Conservation (phyloP, 2,113 vertebrate species). For the Sceloporus undulatus region DNA sequence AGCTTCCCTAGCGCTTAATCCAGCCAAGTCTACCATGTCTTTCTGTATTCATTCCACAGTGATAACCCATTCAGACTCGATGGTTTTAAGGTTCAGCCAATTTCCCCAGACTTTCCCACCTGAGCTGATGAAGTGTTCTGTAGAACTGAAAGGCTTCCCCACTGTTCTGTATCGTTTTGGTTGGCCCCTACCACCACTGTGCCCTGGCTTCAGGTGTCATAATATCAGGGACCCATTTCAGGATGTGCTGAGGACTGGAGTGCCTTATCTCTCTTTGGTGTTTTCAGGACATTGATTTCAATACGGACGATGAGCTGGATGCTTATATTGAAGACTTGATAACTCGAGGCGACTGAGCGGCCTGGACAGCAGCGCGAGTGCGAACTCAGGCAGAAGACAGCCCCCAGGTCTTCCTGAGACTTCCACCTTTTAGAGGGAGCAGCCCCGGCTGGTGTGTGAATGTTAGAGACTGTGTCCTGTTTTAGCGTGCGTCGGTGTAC, state of each 20-base stretch:
- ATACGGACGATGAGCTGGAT: conserved; percentile 96
- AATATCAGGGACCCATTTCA: no score
- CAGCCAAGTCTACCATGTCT: background rate
- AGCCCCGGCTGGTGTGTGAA: background rate
- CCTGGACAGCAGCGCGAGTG: conserved; percentile 41
- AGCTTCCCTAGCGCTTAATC: background rate
- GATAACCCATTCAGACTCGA: no score
- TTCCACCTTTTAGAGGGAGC: background rate
- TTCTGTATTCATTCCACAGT: background rate
- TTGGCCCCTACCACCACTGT: no score
- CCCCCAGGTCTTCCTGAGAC: background rate
- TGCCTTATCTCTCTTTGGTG: conserved; percentile 13
- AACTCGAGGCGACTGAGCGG: conserved; percentile 90
- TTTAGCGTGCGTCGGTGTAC: conserved; percentile 58
- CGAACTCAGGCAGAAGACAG: background rate
- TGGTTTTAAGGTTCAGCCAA: no score
- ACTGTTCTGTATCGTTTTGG: no score
- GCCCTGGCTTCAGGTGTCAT: no score
- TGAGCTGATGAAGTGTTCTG: no score
- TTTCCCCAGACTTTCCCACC: no score
- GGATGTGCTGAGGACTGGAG: background rate
- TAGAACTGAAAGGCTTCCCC: no score
- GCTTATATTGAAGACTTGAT: conserved; percentile 98
- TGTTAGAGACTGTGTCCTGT: conserved; percentile 24
- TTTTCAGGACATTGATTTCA: conserved; percentile 96